Base-by-base conservation (phyloP, 2,113 vertebrate species). In the Pelvicachromis taeniatus region DNA sequence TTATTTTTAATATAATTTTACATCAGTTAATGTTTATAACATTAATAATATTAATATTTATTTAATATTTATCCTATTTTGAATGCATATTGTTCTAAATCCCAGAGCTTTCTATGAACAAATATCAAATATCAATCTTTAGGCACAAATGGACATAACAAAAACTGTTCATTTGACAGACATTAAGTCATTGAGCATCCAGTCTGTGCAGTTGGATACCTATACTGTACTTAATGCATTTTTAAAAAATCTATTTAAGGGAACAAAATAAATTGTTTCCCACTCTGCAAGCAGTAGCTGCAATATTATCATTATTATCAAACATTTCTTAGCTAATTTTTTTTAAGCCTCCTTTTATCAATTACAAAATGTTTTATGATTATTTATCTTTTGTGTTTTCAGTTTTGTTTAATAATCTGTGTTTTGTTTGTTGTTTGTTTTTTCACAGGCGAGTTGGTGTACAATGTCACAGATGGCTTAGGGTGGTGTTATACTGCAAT, bases 401-500 rank as follows among this genome's bases (percentile, higher is more conserved):
- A 85, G 21, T 40, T 8, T 58, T 35, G 7, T 5, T 73, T 16
- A n/a, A 54, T 78, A 4, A 3, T 55, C 6, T 84, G 17, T 85
- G 29, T 59, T 59, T 33, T 59, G 56, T 6, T 59, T 61, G 26
- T 61, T 2, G 58, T 35, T 16, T 63, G 31, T 19, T 59, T 70
- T 54, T 88, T 54, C 11, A 81, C 87, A 95, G 93, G 93, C 2
- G 83, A 91, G 3, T 1, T 86, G 10, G 5, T 95, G 7, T 95
- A 95, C 53, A 94, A 91, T 56, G 81, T 82, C 8, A 85, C 85
- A 26, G 93, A 95, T 90, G 81, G 73, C 9, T 35, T 77, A 2
- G 93, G 84, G 0, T 92, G 87, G 89, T 95, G 93, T 78, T 91
- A 40, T 11, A 2, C 33, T 59, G 88, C 82, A 61, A 75, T 48